These are phyloP conservation scores for Villa cingulata DNA, from an alignment of 2,888 invertebrate species.

Conservation along the genomic window DNA sequence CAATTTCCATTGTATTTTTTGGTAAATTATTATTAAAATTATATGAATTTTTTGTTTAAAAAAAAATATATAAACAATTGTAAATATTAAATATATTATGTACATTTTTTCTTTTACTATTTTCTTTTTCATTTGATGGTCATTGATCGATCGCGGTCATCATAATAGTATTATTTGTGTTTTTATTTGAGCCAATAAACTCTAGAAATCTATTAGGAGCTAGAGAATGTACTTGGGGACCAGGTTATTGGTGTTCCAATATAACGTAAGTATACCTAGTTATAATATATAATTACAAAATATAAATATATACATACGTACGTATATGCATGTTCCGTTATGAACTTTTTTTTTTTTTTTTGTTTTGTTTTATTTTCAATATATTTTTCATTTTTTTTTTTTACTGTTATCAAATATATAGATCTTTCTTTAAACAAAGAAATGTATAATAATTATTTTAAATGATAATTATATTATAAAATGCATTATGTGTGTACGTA, in stretches of 20 bases:
- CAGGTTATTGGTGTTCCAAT: conserved; percentile 60
- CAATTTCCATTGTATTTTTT: background rate
- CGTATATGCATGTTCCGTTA: too few relatives aligned
- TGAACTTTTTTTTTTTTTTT: too few relatives aligned
- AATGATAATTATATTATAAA: too few relatives aligned
- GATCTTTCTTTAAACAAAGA: too few relatives aligned
- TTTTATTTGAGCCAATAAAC: conserved; percentile 6
- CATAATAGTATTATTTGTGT: conserved; percentile 4
- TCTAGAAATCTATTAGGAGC: conserved; percentile 37
- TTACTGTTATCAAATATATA: too few relatives aligned
- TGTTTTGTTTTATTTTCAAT: too few relatives aligned
- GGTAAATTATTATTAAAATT: background rate
- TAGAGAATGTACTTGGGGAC: conserved; percentile 63
- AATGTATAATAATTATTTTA: too few relatives aligned
- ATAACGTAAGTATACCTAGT: conserved; percentile 24
- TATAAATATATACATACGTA: too few relatives aligned
- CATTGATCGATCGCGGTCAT: too few relatives aligned
- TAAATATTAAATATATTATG: background rate
- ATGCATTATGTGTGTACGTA: too few relatives aligned
- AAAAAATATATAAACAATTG: background rate
- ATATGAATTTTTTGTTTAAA: background rate
- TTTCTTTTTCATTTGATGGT: background rate
- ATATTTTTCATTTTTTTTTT: too few relatives aligned
- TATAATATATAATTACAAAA: too few relatives aligned
- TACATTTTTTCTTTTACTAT: background rate